A percentile compares a stretch with the other conserved stretches of the same genome.
These are phyloP conservation scores for Archilochus colubris DNA, from an alignment of 2,113 vertebrate genomes.

Conservation along the genomic window DNA sequence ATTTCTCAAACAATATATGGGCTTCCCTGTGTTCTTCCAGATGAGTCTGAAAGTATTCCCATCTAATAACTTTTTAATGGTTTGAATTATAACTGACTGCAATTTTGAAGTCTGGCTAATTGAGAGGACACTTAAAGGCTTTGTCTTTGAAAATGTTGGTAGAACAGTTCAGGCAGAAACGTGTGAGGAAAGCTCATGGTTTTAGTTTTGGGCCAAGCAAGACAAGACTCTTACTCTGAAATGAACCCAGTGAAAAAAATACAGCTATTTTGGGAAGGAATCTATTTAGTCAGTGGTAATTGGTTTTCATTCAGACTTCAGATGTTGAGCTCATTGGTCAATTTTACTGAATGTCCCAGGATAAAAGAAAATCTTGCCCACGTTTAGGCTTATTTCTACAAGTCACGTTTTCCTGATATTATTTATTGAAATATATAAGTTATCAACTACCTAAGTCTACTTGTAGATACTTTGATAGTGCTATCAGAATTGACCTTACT, in stretches of 20 bases:
- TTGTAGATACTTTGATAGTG: neutral
- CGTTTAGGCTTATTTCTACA: neutral
- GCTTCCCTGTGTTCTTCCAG: neutral
- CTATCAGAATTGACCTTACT: neutral
- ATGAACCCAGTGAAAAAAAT: neutral
- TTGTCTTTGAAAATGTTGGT: neutral
- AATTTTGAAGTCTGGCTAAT: neutral
- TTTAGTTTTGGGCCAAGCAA: neutral
- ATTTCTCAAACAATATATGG: neutral
- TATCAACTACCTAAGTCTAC: neutral
- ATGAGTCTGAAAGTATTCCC: neutral
- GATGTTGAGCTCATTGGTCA: neutral
- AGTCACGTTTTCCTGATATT: neutral
- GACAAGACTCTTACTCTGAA: neutral
- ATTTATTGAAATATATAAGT: neutral
- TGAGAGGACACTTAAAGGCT: neutral
- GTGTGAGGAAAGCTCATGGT: neutral
- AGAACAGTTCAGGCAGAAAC: neutral
- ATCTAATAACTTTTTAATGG: neutral
- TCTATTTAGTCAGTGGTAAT: neutral
- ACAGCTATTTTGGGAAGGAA: neutral
- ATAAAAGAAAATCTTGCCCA: neutral
- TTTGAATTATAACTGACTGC: neutral
- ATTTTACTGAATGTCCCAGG: neutral
- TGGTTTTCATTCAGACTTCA: neutral